Percentiles rank a stretch among this genome's conserved stretches.
phyloP scores from a whole-genome alignment of 2,797 vertebrate species.

The Spinus olivaceus region DNA sequence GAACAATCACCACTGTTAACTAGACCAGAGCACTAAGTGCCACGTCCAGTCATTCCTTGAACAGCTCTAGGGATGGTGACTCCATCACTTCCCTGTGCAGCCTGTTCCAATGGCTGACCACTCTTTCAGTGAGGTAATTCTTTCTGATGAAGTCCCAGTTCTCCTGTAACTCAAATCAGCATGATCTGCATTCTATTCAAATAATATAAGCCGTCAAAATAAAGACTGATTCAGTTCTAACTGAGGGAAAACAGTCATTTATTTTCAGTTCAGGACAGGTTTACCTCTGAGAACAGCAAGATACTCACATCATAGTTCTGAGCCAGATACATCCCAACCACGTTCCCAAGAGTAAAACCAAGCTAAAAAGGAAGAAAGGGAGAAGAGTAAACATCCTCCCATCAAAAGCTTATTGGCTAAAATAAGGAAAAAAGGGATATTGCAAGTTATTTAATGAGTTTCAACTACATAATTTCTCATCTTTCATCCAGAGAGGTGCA shows the following conservation, averaged over 20 bases:
- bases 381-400: background rate
- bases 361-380: constrained; percentile 76
- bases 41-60: background rate
- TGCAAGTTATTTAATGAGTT: background rate
- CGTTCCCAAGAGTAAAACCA: constrained; percentile 93
- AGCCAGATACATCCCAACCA: constrained; percentile 96
- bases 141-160: background rate
- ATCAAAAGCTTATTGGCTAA: background rate
- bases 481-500: background rate
- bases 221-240: background rate
- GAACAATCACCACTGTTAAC: background rate
- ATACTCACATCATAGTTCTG: constrained; percentile 93
- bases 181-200: background rate
- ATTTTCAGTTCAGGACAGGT: background rate
- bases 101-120: background rate
- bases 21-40: background rate
- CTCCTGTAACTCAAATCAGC: background rate
- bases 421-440: background rate
- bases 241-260: background rate
- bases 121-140: background rate
- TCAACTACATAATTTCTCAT: background rate
- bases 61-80: background rate
- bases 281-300: background rate
- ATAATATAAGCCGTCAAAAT: background rate
- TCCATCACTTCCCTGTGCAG: background rate